These are phyloP conservation scores for Dinomys branickii DNA, from an alignment of 2,113 vertebrate genomes.

Conservation along the genomic window DNA sequence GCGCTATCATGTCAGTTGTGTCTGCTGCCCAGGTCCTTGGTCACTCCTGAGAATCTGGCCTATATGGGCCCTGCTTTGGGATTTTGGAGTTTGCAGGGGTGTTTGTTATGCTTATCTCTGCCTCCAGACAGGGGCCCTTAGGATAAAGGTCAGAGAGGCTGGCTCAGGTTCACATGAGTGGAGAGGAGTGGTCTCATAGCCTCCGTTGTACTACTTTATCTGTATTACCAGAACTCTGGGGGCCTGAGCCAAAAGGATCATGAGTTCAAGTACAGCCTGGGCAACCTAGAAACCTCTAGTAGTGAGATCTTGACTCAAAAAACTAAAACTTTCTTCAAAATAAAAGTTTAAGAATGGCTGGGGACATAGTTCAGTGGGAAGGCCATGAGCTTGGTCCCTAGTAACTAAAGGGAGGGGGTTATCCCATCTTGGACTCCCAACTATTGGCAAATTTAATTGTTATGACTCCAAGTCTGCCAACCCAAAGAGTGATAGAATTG, in stretches of 20 bases:
- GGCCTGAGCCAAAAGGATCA: neutral
- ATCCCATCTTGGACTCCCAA: neutral
- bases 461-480: slow-evolving; percentile 22
- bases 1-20: neutral
- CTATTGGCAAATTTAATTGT: neutral
- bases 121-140: neutral
- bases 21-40: neutral
- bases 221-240: neutral
- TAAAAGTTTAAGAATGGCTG: neutral
- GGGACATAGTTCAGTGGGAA: neutral
- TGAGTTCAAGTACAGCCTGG: neutral
- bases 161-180: neutral
- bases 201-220: neutral
- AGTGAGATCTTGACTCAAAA: neutral
- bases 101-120: neutral
- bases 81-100: neutral
- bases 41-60: neutral
- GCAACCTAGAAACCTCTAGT: neutral
- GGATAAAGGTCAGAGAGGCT: neutral
- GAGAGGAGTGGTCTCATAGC: neutral
- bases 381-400: neutral
- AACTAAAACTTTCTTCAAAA: neutral
- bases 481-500: slow-evolving; percentile 10
- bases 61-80: neutral
- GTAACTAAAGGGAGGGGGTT: neutral